phyloP scores from a whole-genome alignment of 2,888 invertebrate genomes.

The Cataglyphis rosenhaueri region DNA sequence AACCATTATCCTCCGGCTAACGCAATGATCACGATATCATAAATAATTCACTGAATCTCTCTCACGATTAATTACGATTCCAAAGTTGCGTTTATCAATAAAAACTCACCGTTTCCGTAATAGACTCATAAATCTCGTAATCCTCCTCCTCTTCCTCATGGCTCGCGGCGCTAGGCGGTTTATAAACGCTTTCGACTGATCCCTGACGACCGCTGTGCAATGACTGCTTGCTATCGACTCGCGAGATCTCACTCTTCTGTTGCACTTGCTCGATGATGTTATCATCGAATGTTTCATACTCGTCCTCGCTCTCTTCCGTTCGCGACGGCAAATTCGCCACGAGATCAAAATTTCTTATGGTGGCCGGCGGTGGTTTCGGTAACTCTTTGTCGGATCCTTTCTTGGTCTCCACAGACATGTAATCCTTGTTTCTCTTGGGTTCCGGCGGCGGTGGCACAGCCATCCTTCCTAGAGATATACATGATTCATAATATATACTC shows the following conservation, averaged over 20 bases:
- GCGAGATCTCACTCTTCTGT: slow-evolving; percentile 64
- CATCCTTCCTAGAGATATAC: slow-evolving; percentile 68
- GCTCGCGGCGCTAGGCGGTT: slow-evolving; percentile 76
- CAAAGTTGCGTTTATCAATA: neutral
- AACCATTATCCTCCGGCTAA: slow-evolving; percentile 78
- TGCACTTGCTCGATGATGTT: slow-evolving; percentile 78
- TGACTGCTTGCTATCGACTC: slow-evolving; percentile 78
- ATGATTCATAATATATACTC: slow-evolving; percentile 10
- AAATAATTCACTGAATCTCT: slow-evolving; percentile 16
- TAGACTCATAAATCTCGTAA: slow-evolving; percentile 82
- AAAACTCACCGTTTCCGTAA: slow-evolving; percentile 79
- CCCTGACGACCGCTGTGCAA: slow-evolving; percentile 74
- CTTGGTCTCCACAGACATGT: slow-evolving; percentile 18
- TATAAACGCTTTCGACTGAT: slow-evolving; percentile 80
- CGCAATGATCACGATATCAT: slow-evolving; percentile 31
- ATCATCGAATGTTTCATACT: slow-evolving; percentile 81
- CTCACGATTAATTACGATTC: neutral
- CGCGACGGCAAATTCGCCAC: slow-evolving; percentile 81
- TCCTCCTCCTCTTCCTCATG: slow-evolving; percentile 78
- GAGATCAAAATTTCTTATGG: slow-evolving; percentile 79
- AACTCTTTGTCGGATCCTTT: slow-evolving; percentile 54
- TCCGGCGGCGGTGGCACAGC: slow-evolving; percentile 72
- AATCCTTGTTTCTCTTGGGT: slow-evolving; percentile 60
- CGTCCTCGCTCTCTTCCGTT: slow-evolving; percentile 81
- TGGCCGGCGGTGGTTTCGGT: slow-evolving; percentile 73